Evolutionary conservation across 2,888 invertebrate species (phyloP).

Genomic region (Bugulina stolonifera): DNA sequence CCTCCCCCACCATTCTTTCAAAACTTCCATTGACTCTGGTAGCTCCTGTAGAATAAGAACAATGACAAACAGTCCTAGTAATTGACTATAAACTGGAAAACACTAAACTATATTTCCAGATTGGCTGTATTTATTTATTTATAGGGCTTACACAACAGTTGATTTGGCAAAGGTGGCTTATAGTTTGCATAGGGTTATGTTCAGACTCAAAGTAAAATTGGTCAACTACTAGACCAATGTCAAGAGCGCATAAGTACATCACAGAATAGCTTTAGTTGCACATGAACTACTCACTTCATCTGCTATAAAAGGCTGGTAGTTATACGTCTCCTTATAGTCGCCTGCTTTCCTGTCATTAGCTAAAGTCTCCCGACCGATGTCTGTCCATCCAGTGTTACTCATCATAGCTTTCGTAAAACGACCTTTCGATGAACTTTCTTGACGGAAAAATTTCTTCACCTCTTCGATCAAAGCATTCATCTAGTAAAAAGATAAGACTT

Average conservation of each 20-base stretch:
- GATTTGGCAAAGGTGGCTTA: too few relatives aligned
- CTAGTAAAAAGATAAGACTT: too few relatives aligned
- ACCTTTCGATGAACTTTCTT: not conserved
- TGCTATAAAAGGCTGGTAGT: not conserved
- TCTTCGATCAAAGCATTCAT: not conserved
- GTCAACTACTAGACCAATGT: too few relatives aligned
- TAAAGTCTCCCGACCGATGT: not conserved
- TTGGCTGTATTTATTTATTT: too few relatives aligned
- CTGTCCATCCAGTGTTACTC: not conserved
- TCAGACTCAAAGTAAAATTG: too few relatives aligned
- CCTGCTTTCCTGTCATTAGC: not conserved
- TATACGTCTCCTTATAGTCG: not conserved
- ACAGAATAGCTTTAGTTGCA: too few relatives aligned
- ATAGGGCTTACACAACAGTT: too few relatives aligned
- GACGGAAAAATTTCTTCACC: not conserved
- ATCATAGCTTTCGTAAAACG: not conserved
- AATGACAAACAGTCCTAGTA: too few relatives aligned
- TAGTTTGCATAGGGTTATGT: too few relatives aligned
- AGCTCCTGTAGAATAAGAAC: not conserved
- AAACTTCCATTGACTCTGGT: not conserved
- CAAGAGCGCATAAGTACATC: too few relatives aligned
- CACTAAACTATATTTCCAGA: too few relatives aligned
- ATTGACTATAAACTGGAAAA: too few relatives aligned
- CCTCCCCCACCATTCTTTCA: not conserved
- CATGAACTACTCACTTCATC: not conserved